Evolutionary conservation across 1,140 invertebrate genomes (phyloP), one percentile per base, ranked within the genome.

Genomic region (Leptopilina clavipes): DNA sequence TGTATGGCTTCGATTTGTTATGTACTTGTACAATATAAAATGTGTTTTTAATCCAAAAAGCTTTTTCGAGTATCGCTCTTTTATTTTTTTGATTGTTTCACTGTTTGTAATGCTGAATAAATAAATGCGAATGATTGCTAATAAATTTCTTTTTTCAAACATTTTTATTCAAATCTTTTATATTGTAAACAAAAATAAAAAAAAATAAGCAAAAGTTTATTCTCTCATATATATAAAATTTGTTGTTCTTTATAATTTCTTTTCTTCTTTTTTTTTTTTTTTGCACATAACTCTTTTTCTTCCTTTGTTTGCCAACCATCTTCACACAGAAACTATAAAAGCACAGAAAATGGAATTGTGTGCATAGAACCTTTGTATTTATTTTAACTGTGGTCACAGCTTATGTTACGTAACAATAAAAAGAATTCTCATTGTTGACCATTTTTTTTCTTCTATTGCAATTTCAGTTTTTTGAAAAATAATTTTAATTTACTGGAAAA

Each of bases 341-440:
- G 22, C 22, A 37, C 44, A 59, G 43, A 72, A 59, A 40, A 14
- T 14, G 52, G 52, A 59, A 76, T 44, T 71, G 75, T 76, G 56
- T 76, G 70, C 31, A 25, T 70, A 56, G 76, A 78, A 73, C 70
- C 25, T 74, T 73, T 48, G 12, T 25, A 52, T 77, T 75, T 78
- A 77, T 79, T 80, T n/a, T 70, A 77, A 80, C 76, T 80, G 77
- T 76, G 73, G 79, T 83, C 83, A 85, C 83, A 76, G 82, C 81
- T 82, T 82, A 84, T 75, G 73, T 83, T 82, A 80, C 82, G 80
- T 81, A 80, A 81, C 80, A 75, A 77, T 71, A 76, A 72, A 78
- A 72, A 54, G 75, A 81, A 84, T 31, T 31, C 54, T 48, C 37
- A 3, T 40, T 54, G 17, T 54, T 54, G 1, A 52, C 5, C 5